phyloP scores from a whole-genome alignment of 2,888 invertebrate genomes.

The Erebia aethiops region DNA sequence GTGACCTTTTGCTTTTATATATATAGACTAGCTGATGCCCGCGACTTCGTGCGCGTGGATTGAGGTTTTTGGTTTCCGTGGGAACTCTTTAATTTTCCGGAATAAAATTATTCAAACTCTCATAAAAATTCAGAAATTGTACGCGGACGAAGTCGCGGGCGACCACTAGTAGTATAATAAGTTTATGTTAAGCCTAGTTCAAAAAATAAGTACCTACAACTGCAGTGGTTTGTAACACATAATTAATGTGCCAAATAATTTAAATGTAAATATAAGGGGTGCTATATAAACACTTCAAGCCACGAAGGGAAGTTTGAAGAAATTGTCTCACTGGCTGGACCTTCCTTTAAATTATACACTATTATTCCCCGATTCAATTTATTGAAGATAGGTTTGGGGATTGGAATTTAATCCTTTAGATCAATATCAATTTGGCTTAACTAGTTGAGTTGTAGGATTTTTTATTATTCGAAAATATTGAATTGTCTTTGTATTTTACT shows the following conservation, averaged over 20 bases:
- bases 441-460: conserved; percentile 6
- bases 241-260: conserved; percentile 50
- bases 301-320: conserved; percentile 32
- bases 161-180: no score
- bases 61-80: no score
- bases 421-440: conserved; percentile 26
- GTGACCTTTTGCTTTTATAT: no score
- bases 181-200: no score
- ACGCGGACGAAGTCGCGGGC: no score
- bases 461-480: conserved; percentile 5
- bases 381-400: conserved; percentile 36
- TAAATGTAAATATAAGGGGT: conserved; percentile 53
- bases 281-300: conserved; percentile 24
- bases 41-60: no score
- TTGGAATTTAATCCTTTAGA: conserved; percentile 34
- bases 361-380: conserved; percentile 38
- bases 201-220: not conserved
- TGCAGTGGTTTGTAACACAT: conserved; percentile 27
- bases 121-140: no score
- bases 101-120: no score
- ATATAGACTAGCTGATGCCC: no score
- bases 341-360: conserved; percentile 60
- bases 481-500: not conserved
- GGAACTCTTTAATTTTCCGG: no score
- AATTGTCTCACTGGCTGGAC: conserved; percentile 48